Evolutionary conservation across 2,888 invertebrate genomes (phyloP), one percentile per base, ranked within the genome.

Genomic region (Tenthredo distinguenda): DNA sequence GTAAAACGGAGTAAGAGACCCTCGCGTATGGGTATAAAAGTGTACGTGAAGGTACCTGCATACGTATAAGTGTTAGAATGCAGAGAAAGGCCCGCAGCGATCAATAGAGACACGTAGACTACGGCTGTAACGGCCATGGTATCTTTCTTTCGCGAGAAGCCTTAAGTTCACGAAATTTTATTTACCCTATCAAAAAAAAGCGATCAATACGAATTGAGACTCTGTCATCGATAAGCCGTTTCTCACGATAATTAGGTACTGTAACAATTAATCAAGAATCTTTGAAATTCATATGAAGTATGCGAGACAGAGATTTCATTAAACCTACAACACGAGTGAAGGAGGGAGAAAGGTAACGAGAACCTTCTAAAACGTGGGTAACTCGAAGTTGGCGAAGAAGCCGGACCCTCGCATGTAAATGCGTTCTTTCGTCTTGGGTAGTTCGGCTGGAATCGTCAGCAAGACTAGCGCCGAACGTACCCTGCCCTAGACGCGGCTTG

Each of bases 61-160:
- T 40, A 65, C n/a, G 40, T 43, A 7, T 37, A 18, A 40, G 40
- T 40, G 65, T 31, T 82, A 21, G 82, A 40, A 47, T 43, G 86
- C 87, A 85, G 87, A 86, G 86, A 86, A 87, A 86, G 83, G 79
- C 68, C 87, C 82, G 87, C 87, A 86, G 83, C 87, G 87, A 89
- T 89, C 89, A 88, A 89, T 89, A 89, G 86, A 37, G 37, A 87
- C 87, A 50, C 62, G n/a, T n/a, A 55, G n/a, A 55, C 62, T 26
- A 26, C 62, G 62, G 26, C 4, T 21, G 12, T 62, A 10, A 26
- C 62, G 26, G 12, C 4, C 26, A 10, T 62, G 12, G 26, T 62
- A 26, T 62, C 7, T 62, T 62, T 26, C 10, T 62, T 62, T 26
- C 21, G 0, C 62, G 21, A 58, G 47, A 26, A 26, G 62, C 62